These are phyloP conservation scores for Oryzias melastigma DNA, from an alignment of 2,113 vertebrate genomes.

Conservation along the genomic window DNA sequence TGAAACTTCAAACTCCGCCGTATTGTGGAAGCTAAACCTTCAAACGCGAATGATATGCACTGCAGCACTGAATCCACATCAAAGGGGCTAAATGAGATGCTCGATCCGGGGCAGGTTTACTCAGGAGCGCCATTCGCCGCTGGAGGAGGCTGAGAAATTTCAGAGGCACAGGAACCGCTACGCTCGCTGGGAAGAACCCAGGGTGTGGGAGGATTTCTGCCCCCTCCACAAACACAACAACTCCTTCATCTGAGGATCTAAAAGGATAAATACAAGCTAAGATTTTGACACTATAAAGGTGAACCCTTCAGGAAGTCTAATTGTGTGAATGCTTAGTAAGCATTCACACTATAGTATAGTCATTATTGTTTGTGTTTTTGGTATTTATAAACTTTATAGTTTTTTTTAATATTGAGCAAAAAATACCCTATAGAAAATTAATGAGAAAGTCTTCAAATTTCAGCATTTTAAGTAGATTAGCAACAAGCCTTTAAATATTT, in stretches of 20 bases:
- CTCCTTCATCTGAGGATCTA: conserved; percentile 31
- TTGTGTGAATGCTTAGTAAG: too few species aligned
- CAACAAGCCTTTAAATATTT: too few species aligned
- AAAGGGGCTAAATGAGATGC: conserved; percentile 74
- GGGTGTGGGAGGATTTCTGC: conserved; percentile 63
- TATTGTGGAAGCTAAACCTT: conserved; percentile 71
- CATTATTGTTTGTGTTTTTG: too few species aligned
- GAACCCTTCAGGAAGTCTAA: conserved; percentile 65
- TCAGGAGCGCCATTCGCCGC: conserved; percentile 58
- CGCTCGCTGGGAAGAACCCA: conserved; percentile 57
- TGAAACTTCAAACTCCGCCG: conserved; percentile 65
- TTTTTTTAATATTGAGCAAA: too few species aligned
- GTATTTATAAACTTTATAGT: too few species aligned
- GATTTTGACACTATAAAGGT: conserved; percentile 60
- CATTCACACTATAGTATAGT: too few species aligned
- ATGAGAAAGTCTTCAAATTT: too few species aligned
- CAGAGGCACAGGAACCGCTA: conserved; percentile 59
- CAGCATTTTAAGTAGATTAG: too few species aligned
- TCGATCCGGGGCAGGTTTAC: conserved; percentile 68
- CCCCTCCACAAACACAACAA: conserved; percentile 37
- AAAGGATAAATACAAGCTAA: conserved; percentile 70
- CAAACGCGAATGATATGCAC: conserved; percentile 71
- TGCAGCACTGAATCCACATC: conserved; percentile 71
- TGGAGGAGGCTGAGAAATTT: conserved; percentile 59
- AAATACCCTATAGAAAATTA: too few species aligned